Conservation (phyloP, 2,888 invertebrate genomes). For the Cancer borealis region DNA sequence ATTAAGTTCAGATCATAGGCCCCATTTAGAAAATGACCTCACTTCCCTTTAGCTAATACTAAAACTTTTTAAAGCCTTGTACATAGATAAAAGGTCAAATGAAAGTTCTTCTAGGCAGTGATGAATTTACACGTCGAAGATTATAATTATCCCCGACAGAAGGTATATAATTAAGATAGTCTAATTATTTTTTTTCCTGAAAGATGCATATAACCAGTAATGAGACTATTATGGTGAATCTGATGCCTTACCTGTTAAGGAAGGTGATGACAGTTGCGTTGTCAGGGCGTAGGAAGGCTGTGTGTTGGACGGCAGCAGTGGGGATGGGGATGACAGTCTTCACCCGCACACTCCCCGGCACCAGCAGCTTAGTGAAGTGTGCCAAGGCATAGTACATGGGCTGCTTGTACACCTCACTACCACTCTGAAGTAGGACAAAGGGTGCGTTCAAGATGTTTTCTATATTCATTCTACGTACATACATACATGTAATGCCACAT, state of each 20-base stretch:
- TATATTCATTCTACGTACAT: neutral
- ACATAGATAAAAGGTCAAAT: no score
- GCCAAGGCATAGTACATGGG: conserved; percentile 83
- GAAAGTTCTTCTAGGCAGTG: no score
- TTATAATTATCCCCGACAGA: no score
- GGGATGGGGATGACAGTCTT: neutral
- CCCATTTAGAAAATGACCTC: neutral
- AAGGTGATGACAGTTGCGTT: conserved; percentile 56
- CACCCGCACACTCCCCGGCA: conserved; percentile 77
- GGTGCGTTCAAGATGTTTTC: neutral
- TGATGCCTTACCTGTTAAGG: conserved; percentile 63
- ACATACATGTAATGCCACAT: neutral
- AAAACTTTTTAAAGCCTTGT: neutral
- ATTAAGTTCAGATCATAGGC: neutral
- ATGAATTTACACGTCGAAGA: no score
- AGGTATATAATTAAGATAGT: no score
- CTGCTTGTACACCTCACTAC: conserved; percentile 82
- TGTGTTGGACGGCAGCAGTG: neutral
- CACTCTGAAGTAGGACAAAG: conserved; percentile 46
- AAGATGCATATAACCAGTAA: neutral
- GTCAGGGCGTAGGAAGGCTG: conserved; percentile 62
- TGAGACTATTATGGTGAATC: neutral
- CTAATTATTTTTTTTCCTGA: neutral
- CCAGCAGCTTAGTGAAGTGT: conserved; percentile 81
- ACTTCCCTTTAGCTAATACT: neutral